Percentiles rank a stretch among this genome's conserved stretches.
These are phyloP conservation scores for Nothoprocta pentlandii DNA, from an alignment of 2,113 vertebrate species.

Conservation along the genomic window DNA sequence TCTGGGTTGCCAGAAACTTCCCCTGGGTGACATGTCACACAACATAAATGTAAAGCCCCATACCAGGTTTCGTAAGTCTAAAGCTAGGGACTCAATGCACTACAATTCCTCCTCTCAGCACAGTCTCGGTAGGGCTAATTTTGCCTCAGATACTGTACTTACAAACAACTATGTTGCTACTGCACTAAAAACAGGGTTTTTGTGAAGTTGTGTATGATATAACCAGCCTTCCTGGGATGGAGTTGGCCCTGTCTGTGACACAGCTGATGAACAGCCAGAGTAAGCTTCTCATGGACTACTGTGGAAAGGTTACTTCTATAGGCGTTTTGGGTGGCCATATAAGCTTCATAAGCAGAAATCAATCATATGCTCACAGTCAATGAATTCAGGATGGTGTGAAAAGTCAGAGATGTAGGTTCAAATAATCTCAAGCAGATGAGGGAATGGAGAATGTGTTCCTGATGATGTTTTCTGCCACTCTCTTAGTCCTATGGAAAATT, in stretches of 20 bases:
- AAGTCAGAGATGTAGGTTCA: not conserved
- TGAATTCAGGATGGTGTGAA: not conserved
- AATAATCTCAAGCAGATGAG: not conserved
- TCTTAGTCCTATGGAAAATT: not conserved
- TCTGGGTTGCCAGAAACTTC: not conserved
- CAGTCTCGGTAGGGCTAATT: not conserved
- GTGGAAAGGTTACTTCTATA: not conserved
- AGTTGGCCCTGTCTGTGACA: not conserved
- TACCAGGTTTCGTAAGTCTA: not conserved
- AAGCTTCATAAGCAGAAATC: not conserved
- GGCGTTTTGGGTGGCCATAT: not conserved
- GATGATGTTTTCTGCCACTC: not conserved
- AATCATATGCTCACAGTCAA: not conserved
- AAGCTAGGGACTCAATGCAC: not conserved
- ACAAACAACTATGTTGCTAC: not conserved
- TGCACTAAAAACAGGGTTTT: not conserved
- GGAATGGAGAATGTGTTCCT: not conserved
- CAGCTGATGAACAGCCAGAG: rapidly evolving
- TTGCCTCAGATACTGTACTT: not conserved
- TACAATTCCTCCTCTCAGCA: not conserved
- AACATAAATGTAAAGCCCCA: not conserved
- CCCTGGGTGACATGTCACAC: not conserved
- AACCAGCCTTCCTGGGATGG: not conserved
- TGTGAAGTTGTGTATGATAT: not conserved
- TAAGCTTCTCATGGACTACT: not conserved